Evolutionary conservation across 2,113 vertebrate genomes (phyloP), one percentile per base, ranked within the genome.

Genomic region (Oryzias curvinotus): DNA sequence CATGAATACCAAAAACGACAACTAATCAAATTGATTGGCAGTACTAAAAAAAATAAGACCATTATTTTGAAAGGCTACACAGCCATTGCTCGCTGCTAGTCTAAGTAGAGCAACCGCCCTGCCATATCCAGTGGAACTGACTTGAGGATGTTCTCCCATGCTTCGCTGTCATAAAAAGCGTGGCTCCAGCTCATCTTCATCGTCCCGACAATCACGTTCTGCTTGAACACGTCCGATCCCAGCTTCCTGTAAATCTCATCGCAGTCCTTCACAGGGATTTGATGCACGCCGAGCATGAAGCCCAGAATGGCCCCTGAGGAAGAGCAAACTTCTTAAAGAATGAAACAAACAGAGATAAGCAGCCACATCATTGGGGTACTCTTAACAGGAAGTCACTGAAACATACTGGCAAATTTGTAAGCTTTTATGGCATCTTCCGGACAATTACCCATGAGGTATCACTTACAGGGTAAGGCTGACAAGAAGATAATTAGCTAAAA

Each of bases 181-280:
- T 99, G 96, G 83, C 83, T 99, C 97, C 97, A 99, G 71, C 96
- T 94, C 97, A 98, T 99, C 90, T 99, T 99, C 75, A 98, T 90
- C 0, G 96, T 97, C 69, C 97, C 97, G 53, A 99, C 91, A 67
- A 99, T 95, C 69, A 97, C 93, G 36, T 98, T 98, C 88, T 97
- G 97, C 82, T 95, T 97, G 87, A 99, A 99, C 54, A 99, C 91
- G 62, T 98, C 96, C 7, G 94, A 94, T 79, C 96, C 96, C 82
- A 99, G 77, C 73, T 94, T 97, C 71, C 87, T 92, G 89, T 99
- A 99, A 14, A 98, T 84, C 43, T 96, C 94, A 60, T 98, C 95
- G 75, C 97, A 98, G 62, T 99, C 95, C 61, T 92, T 92, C 85
- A 98, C 81, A 0, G 95, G 92, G 65, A 98, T 93, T 65, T 96